Evolutionary conservation across 2,113 vertebrate genomes (phyloP), one percentile per base, ranked within the genome.

Genomic region (Cyanoderma ruficeps): DNA sequence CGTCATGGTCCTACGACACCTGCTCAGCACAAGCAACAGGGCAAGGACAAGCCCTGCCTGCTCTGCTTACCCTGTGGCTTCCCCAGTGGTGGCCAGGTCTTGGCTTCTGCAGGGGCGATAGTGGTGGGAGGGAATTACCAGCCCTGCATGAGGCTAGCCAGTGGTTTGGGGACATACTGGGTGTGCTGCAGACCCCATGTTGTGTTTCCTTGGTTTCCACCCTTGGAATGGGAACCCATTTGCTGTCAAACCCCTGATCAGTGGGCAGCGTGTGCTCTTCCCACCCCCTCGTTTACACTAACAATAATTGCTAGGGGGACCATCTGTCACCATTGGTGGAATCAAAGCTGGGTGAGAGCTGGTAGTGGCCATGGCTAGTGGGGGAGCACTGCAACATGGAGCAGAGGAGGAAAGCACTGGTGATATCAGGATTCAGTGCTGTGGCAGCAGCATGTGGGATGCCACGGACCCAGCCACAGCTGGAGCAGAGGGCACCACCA

Each of bases 1-100:
- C 0, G 0, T 11, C 8, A 17, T 18, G 35, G 35, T 39, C 30
- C 78, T 28, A 27, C 37, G 39, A 6, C 3, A 4, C 0, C 1
- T 9, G 47, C 31, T 75, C 39, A 46, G n/a, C 42, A 35, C 25
- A 27, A 23, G 47, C 13, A 31, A 9, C 0, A 6, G 7, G n/a
- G 19, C 41, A 67, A 75, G 57, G 56, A 78, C 1, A 13, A 63
- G 61, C 61, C 39, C 47, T 67, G 67, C 60, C 46, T 39, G 33
- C 46, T 47, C 31, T 88, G 35, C 33, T 21, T 21, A 15, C 11
- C 22, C 31, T 19, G 15, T 33, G 3, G 1, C 33, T 39, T 35
- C 60, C 31, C 3, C 0, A 3, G 23, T 18, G 35, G 7, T n/a
- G 21, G 9, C 49, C 24, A 20, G 44, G 37, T 22, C n/a, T 81